phyloP scores from a whole-genome alignment of 2,888 invertebrate genomes.

The Chaetoderma sp. region DNA sequence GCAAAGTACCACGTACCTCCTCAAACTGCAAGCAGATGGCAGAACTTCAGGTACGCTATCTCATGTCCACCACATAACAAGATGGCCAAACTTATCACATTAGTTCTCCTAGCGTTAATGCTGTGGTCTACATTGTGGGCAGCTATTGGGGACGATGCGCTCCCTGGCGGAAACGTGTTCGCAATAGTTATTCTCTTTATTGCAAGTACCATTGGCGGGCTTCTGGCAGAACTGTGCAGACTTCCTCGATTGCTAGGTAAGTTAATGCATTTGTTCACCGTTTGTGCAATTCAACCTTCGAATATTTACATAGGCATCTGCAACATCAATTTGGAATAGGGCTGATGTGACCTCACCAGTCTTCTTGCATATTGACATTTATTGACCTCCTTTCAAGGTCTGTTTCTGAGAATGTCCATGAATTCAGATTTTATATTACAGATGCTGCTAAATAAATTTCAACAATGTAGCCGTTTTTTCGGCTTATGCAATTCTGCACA shows the following conservation, averaged over 20 bases:
- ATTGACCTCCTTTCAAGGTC: too few species aligned
- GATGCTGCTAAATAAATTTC: too few species aligned
- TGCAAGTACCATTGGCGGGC: slow-evolving; percentile 29
- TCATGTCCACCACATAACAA: slow-evolving; percentile 40
- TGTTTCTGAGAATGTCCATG: too few species aligned
- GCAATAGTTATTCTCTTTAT: slow-evolving; percentile 35
- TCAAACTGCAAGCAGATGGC: slow-evolving; percentile 18
- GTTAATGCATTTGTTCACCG: too few species aligned
- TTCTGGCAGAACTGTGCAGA: slow-evolving; percentile 20
- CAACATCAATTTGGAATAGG: too few species aligned
- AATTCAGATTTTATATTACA: too few species aligned
- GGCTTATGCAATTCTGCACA: too few species aligned
- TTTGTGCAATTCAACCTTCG: too few species aligned
- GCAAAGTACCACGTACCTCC: slow-evolving; percentile 31
- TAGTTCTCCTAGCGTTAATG: slow-evolving; percentile 16
- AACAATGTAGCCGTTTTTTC: too few species aligned
- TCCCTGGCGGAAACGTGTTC: slow-evolving; percentile 42
- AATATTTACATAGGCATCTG: too few species aligned
- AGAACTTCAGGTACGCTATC: slow-evolving; percentile 21
- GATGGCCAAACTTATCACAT: slow-evolving; percentile 66
- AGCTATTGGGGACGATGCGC: slow-evolving; percentile 27
- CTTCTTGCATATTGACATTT: too few species aligned
- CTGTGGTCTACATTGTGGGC: slow-evolving; percentile 31
- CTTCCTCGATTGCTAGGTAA: slow-evolving; percentile 39
- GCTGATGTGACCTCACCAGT: too few species aligned